Evolutionary conservation across 2,888 invertebrate species (phyloP).

Genomic region (Lucinisca nassula): DNA sequence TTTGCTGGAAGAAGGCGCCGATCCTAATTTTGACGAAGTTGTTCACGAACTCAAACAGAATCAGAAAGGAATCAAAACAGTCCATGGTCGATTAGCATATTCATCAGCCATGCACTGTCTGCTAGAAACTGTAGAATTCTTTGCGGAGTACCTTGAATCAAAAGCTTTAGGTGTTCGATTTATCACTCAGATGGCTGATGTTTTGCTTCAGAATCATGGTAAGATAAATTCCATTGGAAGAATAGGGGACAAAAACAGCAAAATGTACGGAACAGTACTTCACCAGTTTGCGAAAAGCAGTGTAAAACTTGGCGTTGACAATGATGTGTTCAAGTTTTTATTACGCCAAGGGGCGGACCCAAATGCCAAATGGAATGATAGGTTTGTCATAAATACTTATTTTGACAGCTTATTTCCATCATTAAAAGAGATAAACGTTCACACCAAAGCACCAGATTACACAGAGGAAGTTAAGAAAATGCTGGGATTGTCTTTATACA

Average conservation of each 20-base stretch:
- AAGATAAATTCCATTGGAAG: slow-evolving; percentile 64
- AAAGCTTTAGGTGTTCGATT: slow-evolving; percentile 70
- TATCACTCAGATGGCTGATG: slow-evolving; percentile 72
- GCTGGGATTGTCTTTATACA: slow-evolving; percentile 67
- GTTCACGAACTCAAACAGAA: slow-evolving; percentile 63
- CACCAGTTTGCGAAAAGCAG: slow-evolving; percentile 79
- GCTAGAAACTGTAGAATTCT: slow-evolving; percentile 78
- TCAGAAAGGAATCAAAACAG: slow-evolving; percentile 66
- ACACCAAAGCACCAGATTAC: slow-evolving; percentile 59
- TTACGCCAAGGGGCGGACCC: slow-evolving; percentile 80
- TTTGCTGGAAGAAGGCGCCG: slow-evolving; percentile 80
- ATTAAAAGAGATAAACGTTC: slow-evolving; percentile 54
- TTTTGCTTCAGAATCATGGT: slow-evolving; percentile 64
- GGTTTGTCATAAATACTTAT: slow-evolving; percentile 75
- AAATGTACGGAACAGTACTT: slow-evolving; percentile 72
- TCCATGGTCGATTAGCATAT: slow-evolving; percentile 71
- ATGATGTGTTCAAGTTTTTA: slow-evolving; percentile 73
- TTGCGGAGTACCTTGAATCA: slow-evolving; percentile 73
- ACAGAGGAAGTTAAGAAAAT: slow-evolving; percentile 65
- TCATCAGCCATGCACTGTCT: slow-evolving; percentile 79
- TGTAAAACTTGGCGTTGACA: slow-evolving; percentile 75
- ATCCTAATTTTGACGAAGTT: slow-evolving; percentile 84
- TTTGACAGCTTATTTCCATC: slow-evolving; percentile 69
- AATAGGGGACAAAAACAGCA: slow-evolving; percentile 68
- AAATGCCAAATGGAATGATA: slow-evolving; percentile 70